A percentile compares a stretch with the other conserved stretches of the same genome.
Evolutionary conservation across 2,888 invertebrate species (phyloP).

Genomic region (Nasonovia ribisnigri): DNA sequence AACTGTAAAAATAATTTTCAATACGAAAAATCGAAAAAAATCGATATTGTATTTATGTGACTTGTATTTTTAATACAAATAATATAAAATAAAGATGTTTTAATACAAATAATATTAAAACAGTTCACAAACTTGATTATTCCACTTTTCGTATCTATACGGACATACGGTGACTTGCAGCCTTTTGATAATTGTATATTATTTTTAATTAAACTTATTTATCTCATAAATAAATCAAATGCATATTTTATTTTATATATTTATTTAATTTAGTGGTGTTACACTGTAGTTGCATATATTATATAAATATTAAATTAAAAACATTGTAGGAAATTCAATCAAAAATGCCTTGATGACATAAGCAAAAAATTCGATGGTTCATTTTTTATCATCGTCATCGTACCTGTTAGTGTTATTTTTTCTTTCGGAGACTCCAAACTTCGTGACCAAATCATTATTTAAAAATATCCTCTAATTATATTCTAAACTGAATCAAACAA

Average conservation of each 20-base stretch:
- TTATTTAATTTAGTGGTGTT: not conserved
- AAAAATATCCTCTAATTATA: not conserved
- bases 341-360: constrained; percentile 29
- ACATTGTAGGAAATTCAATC: not conserved
- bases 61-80: too few species aligned
- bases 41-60: too few species aligned
- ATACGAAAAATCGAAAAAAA: not conserved
- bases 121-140: too few species aligned
- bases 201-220: not conserved
- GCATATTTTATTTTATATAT: not conserved
- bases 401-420: not conserved
- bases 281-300: not conserved
- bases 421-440: not conserved
- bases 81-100: too few species aligned
- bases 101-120: too few species aligned
- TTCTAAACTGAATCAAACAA: not conserved
- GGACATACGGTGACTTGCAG: too few species aligned
- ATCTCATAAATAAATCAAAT: not conserved
- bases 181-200: too few species aligned
- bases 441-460: constrained; percentile 7
- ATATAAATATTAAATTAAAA: not conserved
- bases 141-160: too few species aligned
- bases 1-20: not conserved
- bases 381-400: constrained; percentile 3
- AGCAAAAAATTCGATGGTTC: constrained; percentile 10